These are phyloP conservation scores for Agapostemon virescens DNA, from an alignment of 2,888 invertebrate species.

Conservation along the genomic window DNA sequence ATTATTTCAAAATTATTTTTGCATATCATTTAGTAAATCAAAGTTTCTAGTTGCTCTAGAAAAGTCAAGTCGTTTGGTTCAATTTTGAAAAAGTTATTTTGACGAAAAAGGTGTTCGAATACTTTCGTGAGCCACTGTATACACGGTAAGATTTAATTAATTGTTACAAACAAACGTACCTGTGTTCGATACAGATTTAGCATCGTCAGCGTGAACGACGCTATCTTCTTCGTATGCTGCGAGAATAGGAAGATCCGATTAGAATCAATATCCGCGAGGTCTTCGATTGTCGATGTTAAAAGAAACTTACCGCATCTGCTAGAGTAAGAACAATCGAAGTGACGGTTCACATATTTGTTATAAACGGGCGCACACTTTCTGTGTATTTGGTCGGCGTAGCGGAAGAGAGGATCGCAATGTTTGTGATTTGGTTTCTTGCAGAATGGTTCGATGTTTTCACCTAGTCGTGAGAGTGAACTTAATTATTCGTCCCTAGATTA, in stretches of 20 bases:
- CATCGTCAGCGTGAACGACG: conserved; percentile 49
- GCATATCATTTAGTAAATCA: no score
- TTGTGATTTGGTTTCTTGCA: conserved; percentile 56
- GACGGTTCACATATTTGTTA: conserved; percentile 56
- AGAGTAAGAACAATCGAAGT: conserved; percentile 57
- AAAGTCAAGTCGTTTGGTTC: no score
- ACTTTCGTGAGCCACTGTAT: no score
- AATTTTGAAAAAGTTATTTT: no score
- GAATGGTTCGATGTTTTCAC: conserved; percentile 70
- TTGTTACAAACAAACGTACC: no score
- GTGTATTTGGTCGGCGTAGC: conserved; percentile 33
- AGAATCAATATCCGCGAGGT: not conserved
- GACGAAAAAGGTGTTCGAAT: no score
- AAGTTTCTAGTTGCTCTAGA: no score
- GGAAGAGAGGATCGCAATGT: conserved; percentile 62
- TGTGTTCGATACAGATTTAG: no score
- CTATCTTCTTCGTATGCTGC: conserved; percentile 65
- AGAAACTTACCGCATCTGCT: conserved; percentile 75
- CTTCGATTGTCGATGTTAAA: no score
- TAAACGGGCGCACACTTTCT: conserved; percentile 70
- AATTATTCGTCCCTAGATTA: no score
- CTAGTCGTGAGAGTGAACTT: conserved; percentile 55
- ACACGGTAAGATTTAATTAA: no score
- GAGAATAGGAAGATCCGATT: conserved; percentile 17
- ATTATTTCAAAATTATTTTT: no score